These are phyloP conservation scores for Pluvialis apricaria DNA, from an alignment of 2,113 vertebrate species.

Conservation along the genomic window DNA sequence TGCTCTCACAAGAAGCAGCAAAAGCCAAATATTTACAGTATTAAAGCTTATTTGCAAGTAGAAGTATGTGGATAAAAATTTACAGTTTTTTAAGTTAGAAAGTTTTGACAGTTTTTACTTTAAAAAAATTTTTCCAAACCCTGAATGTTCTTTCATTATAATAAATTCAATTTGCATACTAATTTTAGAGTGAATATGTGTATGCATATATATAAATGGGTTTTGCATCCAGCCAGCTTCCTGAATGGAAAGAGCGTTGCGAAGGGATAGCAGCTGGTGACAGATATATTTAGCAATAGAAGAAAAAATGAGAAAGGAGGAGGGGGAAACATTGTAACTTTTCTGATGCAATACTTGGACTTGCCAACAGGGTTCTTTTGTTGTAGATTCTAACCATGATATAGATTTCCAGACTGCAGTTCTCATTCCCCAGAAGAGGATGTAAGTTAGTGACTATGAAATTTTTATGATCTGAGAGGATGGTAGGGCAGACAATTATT, in stretches of 20 bases:
- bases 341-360: neutral
- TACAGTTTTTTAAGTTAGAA: neutral
- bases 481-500: neutral
- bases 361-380: neutral
- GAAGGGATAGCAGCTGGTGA: neutral
- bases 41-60: neutral
- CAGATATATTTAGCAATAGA: neutral
- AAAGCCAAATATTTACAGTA: neutral
- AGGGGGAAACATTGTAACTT: neutral
- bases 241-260: neutral
- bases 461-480: neutral
- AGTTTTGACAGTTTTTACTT: neutral
- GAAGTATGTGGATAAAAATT: neutral
- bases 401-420: neutral
- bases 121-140: neutral
- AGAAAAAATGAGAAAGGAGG: neutral
- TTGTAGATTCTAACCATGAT: neutral
- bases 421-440: neutral
- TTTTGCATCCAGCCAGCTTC: neutral
- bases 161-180: neutral
- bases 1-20: neutral
- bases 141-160: neutral
- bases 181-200: neutral
- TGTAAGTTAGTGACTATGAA: neutral
- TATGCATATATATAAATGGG: neutral